These are phyloP conservation scores for Lagopus muta DNA, from an alignment of 2,113 vertebrate species.

Conservation along the genomic window DNA sequence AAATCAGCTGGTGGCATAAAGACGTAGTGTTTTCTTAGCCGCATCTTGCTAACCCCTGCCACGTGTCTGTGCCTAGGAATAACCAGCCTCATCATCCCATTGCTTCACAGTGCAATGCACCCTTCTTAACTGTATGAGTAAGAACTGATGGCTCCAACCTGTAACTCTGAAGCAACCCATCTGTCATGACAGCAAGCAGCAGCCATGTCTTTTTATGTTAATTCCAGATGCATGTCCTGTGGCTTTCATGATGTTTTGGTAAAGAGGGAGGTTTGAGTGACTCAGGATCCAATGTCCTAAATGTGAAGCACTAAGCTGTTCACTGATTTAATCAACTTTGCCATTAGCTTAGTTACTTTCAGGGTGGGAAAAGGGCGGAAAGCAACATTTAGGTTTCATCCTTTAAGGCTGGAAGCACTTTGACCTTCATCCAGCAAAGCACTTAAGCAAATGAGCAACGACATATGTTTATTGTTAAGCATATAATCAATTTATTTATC, in stretches of 20 bases:
- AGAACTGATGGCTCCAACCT: not conserved
- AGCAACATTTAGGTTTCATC: not conserved
- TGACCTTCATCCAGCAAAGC: constrained; percentile 35
- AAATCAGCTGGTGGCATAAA: not conserved
- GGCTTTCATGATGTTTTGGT: not conserved
- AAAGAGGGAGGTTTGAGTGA: not conserved
- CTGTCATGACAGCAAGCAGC: not conserved
- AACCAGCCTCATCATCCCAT: not conserved
- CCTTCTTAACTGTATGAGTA: not conserved
- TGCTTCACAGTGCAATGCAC: not conserved
- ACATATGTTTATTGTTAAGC: not conserved
- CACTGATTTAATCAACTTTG: not conserved
- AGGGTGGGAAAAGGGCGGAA: not conserved
- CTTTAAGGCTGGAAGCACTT: not conserved
- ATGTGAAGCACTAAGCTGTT: not conserved
- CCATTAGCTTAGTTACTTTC: not conserved
- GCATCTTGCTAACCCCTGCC: not conserved
- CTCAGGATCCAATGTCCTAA: not conserved
- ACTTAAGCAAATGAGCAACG: constrained; percentile 35
- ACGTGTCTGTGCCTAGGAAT: not conserved
- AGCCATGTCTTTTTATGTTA: not conserved
- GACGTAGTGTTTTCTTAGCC: not conserved
- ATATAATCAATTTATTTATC: not conserved
- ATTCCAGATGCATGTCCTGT: not conserved
- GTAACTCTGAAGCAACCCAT: not conserved